A percentile compares a stretch with the other conserved stretches of the same genome.
phyloP scores from a whole-genome alignment of 2,797 vertebrate species.

The Synaphobranchus kaupii region DNA sequence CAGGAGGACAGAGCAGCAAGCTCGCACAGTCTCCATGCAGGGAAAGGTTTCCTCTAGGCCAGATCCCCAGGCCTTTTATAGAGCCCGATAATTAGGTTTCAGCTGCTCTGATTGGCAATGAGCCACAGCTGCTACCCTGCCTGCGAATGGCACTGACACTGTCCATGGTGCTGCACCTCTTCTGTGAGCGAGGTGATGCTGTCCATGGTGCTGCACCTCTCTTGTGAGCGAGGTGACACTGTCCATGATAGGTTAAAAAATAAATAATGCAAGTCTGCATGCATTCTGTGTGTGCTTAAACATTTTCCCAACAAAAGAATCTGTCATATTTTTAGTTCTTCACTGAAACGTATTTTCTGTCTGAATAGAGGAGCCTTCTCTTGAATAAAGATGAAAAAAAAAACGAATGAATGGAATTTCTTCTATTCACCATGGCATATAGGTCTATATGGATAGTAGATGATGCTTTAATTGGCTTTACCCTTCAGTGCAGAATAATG shows the following conservation, averaged over 20 bases:
- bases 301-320: too few species aligned
- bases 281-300: too few species aligned
- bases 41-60: background rate
- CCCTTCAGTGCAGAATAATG: too few species aligned
- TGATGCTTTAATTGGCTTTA: too few species aligned
- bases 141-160: background rate
- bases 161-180: background rate
- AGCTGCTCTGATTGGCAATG: background rate
- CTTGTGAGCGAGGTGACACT: background rate
- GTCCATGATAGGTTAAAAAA: background rate
- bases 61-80: constrained; percentile 1
- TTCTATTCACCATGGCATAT: too few species aligned
- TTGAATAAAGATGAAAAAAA: too few species aligned
- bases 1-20: background rate
- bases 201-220: background rate
- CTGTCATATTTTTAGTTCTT: too few species aligned
- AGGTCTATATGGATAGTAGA: too few species aligned
- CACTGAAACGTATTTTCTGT: too few species aligned
- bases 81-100: background rate
- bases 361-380: too few species aligned
- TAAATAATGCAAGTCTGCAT: too few species aligned
- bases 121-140: background rate
- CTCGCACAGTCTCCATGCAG: background rate
- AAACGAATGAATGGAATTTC: too few species aligned
- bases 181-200: background rate